Percentiles rank a stretch among this genome's conserved stretches.
These are phyloP conservation scores for Heterocephalus glaber DNA, from an alignment of 2,113 vertebrate genomes.

Conservation along the genomic window DNA sequence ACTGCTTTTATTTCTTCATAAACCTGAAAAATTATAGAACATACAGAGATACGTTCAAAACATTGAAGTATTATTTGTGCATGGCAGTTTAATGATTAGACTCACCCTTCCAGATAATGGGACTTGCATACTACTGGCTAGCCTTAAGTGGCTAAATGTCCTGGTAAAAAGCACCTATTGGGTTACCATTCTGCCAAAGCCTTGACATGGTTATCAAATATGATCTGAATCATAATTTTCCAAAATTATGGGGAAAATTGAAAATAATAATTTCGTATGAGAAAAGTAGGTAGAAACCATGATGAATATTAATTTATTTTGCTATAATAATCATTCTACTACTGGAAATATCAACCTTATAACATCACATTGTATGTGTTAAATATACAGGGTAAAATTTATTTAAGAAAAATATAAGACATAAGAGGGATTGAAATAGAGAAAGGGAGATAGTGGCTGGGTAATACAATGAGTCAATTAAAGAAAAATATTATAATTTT, in stretches of 20 bases:
- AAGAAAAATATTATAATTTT: not conserved
- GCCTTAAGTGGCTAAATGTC: not conserved
- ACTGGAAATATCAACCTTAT: not conserved
- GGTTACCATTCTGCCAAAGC: not conserved
- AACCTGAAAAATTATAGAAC: not conserved
- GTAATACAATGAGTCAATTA: not conserved
- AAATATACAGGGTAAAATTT: not conserved
- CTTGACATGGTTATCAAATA: not conserved
- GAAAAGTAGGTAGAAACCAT: not conserved
- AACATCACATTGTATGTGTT: not conserved
- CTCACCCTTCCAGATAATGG: not conserved
- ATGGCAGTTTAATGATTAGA: not conserved
- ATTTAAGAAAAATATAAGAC: not conserved
- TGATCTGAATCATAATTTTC: not conserved
- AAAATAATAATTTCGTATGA: not conserved
- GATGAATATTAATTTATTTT: not conserved
- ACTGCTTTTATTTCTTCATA: not conserved
- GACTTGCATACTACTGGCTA: fast-evolving
- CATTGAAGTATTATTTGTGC: not conserved
- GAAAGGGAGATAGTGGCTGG: not conserved
- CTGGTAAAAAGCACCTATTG: not conserved
- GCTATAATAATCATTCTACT: not conserved
- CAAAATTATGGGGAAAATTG: not conserved
- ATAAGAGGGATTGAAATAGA: not conserved
- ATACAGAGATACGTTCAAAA: not conserved